A percentile compares a stretch with the other conserved stretches of the same genome.
Evolutionary conservation across 1,140 invertebrate genomes (phyloP).

Genomic region (Zaprionus camerounensis): DNA sequence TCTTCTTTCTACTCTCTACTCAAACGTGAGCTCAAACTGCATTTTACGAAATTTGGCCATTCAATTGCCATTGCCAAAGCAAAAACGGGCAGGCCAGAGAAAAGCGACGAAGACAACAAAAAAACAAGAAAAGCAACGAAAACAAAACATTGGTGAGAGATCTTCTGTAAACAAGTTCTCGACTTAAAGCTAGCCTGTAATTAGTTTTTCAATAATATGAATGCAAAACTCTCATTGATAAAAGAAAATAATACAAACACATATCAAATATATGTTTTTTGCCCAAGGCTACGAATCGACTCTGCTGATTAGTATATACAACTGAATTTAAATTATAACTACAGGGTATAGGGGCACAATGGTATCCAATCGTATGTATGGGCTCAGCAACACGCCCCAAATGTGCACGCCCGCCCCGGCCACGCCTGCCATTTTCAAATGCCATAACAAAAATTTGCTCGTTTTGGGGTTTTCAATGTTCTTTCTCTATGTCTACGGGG

Average conservation of each 20-base stretch:
- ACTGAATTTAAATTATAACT: neutral
- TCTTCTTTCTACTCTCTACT: slow-evolving; percentile 59
- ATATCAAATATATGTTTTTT: neutral
- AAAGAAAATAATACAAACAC: neutral
- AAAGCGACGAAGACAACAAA: slow-evolving; percentile 33
- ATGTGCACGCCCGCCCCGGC: slow-evolving; percentile 52
- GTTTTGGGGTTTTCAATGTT: slow-evolving; percentile 69
- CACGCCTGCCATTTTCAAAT: slow-evolving; percentile 79
- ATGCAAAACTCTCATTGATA: neutral
- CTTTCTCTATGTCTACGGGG: slow-evolving; percentile 20
- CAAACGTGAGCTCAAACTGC: slow-evolving; percentile 76
- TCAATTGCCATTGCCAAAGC: slow-evolving; percentile 72
- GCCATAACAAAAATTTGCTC: slow-evolving; percentile 79
- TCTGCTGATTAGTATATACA: neutral
- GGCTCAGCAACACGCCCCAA: slow-evolving; percentile 60
- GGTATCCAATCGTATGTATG: slow-evolving; percentile 71
- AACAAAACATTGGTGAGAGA: slow-evolving; percentile 34
- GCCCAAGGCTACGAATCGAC: neutral
- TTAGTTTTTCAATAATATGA: neutral
- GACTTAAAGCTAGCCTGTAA: slow-evolving; percentile 22
- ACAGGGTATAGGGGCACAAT: slow-evolving; percentile 16
- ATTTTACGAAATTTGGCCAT: slow-evolving; percentile 78
- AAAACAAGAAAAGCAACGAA: slow-evolving; percentile 26
- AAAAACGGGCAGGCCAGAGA: slow-evolving; percentile 15
- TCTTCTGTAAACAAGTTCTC: neutral